Evolutionary conservation across 1,140 invertebrate species (phyloP).

Genomic region (Bombus waltoni): DNA sequence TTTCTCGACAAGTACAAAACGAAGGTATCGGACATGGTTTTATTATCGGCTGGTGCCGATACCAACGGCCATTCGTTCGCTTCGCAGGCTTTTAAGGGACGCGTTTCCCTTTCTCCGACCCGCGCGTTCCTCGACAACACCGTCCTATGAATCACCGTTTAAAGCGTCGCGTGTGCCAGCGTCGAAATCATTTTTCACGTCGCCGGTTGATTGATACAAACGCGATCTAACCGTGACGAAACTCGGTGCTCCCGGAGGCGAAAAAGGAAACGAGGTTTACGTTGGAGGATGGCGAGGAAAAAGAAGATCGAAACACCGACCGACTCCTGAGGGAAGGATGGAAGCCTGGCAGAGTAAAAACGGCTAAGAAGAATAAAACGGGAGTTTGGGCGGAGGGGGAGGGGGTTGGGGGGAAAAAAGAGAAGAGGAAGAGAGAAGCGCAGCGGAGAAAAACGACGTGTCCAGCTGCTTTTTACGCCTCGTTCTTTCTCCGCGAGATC

Average conservation of each 20-base stretch:
- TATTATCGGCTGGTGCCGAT: background rate
- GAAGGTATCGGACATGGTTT: background rate
- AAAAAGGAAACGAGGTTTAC: slow-evolving; percentile 28
- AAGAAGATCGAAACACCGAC: slow-evolving; percentile 1
- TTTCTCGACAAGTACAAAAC: too few relatives aligned
- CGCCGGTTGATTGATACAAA: slow-evolving; percentile 74
- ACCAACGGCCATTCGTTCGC: background rate
- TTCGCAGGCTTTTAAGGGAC: background rate
- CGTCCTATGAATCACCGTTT: slow-evolving; percentile 72
- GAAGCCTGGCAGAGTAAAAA: slow-evolving; percentile 32
- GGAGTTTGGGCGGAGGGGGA: background rate
- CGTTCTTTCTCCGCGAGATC: slow-evolving; percentile 27
- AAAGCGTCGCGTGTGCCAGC: slow-evolving; percentile 64
- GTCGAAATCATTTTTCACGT: slow-evolving; percentile 78
- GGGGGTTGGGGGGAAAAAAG: too few relatives aligned
- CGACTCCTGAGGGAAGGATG: background rate
- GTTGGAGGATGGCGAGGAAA: background rate
- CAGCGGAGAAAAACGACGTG: slow-evolving; percentile 15
- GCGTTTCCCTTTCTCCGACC: background rate
- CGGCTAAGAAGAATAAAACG: background rate
- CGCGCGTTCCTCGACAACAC: background rate
- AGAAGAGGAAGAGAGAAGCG: background rate
- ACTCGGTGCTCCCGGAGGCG: background rate
- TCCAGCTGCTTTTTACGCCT: slow-evolving; percentile 55
- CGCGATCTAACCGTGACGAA: slow-evolving; percentile 63